phyloP scores from a whole-genome alignment of 2,888 invertebrate genomes.

The Epistrophella euchroma region DNA sequence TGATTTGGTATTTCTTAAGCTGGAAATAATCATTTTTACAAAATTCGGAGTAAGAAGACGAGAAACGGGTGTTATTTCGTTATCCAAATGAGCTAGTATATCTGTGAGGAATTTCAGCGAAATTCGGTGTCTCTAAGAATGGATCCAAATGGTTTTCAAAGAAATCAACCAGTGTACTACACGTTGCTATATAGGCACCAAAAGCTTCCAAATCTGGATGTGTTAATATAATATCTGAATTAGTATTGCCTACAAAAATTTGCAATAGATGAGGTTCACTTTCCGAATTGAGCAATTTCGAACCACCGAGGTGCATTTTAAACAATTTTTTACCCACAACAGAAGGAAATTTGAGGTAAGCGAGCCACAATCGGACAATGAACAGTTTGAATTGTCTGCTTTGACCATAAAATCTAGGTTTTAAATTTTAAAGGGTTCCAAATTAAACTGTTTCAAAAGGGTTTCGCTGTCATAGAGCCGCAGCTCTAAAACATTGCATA shows the following conservation, averaged over 20 bases:
- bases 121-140: conserved; percentile 85
- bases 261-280: conserved; percentile 86
- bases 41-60: conserved; percentile 87
- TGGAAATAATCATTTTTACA: conserved; percentile 87
- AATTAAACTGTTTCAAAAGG: too few relatives aligned
- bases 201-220: conserved; percentile 89
- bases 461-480: too few relatives aligned
- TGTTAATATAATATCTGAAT: conserved; percentile 83
- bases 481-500: too few relatives aligned
- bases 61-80: conserved; percentile 85
- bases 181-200: conserved; percentile 85
- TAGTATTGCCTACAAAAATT: conserved; percentile 86
- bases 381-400: conserved; percentile 88
- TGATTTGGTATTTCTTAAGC: conserved; percentile 85
- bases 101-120: conserved; percentile 86
- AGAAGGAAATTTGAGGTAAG: conserved; percentile 84
- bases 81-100: conserved; percentile 85
- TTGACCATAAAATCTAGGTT: too few relatives aligned
- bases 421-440: too few relatives aligned
- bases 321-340: conserved; percentile 85
- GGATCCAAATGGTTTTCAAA: conserved; percentile 85
- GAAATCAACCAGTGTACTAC: conserved; percentile 85
- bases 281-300: conserved; percentile 86
- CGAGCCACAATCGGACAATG: conserved; percentile 85
- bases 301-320: conserved; percentile 85